Conservation (phyloP, 2,888 invertebrate species). For the Aphodius granarius region DNA sequence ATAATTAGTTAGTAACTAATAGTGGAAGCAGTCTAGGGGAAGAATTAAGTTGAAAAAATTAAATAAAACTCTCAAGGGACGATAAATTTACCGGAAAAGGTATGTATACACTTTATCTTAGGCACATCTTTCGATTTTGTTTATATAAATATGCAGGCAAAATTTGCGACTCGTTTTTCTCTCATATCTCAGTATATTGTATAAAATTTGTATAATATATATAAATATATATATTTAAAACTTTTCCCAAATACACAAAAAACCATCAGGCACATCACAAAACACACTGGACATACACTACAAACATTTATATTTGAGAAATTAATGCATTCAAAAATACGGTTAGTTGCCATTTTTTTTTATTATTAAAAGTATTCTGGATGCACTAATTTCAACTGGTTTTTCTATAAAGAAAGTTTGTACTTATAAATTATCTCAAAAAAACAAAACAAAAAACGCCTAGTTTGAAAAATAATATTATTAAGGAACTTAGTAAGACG, state of each 20-base stretch:
- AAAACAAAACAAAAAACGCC: background rate
- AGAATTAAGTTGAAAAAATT: slow-evolving; percentile 25
- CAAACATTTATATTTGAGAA: background rate
- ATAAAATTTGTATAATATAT: background rate
- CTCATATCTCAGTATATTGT: background rate
- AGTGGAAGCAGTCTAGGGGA: slow-evolving; percentile 13
- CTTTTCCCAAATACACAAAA: too few relatives aligned
- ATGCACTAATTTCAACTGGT: background rate
- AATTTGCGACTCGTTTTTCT: background rate
- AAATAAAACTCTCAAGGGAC: background rate
- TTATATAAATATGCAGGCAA: background rate
- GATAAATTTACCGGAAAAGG: background rate
- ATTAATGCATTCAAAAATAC: background rate
- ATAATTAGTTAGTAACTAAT: slow-evolving; percentile 24
- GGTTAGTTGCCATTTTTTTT: too few relatives aligned
- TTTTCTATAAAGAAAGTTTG: background rate
- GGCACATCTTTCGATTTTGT: slow-evolving; percentile 5
- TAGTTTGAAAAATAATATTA: background rate
- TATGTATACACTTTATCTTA: background rate
- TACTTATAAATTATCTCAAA: background rate
- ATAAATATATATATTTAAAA: background rate
- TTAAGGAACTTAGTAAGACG: background rate
- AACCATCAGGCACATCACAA: too few relatives aligned
- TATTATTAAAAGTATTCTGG: too few relatives aligned
- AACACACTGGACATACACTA: background rate